A percentile compares a stretch with the other conserved stretches of the same genome.
These are phyloP conservation scores for Pseudococcus longispinus DNA, from an alignment of 2,888 invertebrate genomes.

Conservation along the genomic window DNA sequence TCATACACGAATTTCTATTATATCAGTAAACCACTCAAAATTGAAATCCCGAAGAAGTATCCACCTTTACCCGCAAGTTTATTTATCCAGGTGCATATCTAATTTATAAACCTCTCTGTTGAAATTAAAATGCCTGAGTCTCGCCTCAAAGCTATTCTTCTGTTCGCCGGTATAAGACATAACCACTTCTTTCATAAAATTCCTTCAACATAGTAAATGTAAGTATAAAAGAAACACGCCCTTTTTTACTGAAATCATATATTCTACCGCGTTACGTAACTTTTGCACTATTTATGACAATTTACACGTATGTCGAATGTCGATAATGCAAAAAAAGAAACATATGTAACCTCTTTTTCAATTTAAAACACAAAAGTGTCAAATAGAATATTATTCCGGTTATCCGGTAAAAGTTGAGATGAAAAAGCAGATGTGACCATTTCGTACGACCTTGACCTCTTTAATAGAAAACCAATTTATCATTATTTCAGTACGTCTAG, in stretches of 20 bases:
- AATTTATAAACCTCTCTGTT: background rate
- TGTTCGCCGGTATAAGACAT: background rate
- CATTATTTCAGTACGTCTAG: background rate
- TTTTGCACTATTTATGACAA: constrained; percentile 22
- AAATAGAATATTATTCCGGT: background rate
- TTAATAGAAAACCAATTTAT: background rate
- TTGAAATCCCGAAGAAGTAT: no score
- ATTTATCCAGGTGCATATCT: no score
- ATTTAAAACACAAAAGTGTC: background rate
- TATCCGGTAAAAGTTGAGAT: background rate
- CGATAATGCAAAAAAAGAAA: background rate
- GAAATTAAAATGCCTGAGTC: background rate
- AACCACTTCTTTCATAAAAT: background rate
- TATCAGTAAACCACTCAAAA: no score
- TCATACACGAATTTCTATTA: no score
- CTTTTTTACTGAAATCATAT: background rate
- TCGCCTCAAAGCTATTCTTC: background rate
- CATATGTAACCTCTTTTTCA: background rate
- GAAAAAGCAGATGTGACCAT: background rate
- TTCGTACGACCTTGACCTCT: constrained; percentile 13
- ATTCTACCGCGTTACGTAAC: constrained; percentile 13
- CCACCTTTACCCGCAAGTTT: no score
- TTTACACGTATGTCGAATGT: background rate
- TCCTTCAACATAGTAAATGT: background rate
- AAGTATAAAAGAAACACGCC: background rate